These are phyloP conservation scores for Erebia epiphron DNA, from an alignment of 2,888 invertebrate genomes.

Conservation along the genomic window DNA sequence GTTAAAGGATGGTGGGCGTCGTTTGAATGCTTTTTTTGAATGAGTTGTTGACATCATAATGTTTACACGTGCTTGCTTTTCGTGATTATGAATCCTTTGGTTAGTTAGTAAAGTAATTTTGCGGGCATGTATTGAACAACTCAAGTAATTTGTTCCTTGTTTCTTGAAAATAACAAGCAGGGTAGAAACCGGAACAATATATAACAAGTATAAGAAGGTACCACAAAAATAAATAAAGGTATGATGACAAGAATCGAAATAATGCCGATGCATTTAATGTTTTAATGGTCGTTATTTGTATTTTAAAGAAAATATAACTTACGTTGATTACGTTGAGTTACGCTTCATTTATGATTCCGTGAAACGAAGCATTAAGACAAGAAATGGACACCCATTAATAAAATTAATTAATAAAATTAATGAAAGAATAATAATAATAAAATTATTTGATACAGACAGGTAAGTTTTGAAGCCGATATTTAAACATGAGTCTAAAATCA, in stretches of 20 bases:
- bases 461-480: neutral
- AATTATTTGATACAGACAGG: neutral
- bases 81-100: neutral
- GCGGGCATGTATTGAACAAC: neutral
- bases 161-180: no score
- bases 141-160: neutral
- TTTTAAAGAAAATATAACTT: constrained; percentile 9
- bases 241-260: neutral
- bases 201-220: no score
- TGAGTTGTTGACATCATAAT: neutral
- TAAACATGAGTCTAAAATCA: neutral
- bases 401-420: constrained; percentile 14
- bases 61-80: neutral
- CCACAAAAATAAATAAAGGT: neutral
- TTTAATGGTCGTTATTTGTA: no score
- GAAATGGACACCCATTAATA: constrained; percentile 13
- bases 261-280: no score
- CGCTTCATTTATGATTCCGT: constrained; percentile 18
- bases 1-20: neutral
- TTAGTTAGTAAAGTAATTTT: neutral
- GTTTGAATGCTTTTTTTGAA: neutral
- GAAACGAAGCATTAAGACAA: constrained; percentile 17
- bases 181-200: neutral
- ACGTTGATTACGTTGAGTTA: no score
- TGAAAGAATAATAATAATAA: no score